Conservation (phyloP, 2,113 vertebrate genomes). For the Heloderma charlesbogerti region DNA sequence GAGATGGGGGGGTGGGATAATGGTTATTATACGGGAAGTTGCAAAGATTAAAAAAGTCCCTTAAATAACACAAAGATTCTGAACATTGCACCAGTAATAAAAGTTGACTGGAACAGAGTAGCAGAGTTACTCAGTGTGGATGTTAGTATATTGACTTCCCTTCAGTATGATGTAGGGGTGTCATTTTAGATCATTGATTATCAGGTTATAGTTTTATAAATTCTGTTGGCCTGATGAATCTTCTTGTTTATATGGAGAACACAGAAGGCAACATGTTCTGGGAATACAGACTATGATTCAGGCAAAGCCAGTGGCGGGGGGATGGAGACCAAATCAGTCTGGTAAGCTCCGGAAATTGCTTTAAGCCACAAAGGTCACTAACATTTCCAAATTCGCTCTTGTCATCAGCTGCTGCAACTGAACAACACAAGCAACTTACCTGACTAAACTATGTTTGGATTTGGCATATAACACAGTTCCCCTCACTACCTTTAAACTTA, state of each 20-base stretch:
- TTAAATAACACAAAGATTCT: neutral
- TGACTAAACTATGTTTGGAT: no score
- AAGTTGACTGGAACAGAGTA: slow-evolving; percentile 20
- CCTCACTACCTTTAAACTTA: neutral
- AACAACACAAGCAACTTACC: neutral
- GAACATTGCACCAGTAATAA: slow-evolving; percentile 27
- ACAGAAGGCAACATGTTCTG: neutral
- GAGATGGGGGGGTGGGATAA: neutral
- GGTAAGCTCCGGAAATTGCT: neutral
- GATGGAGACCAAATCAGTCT: neutral
- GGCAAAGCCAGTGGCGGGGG: neutral
- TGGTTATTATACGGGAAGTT: neutral
- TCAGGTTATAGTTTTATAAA: slow-evolving; percentile 35
- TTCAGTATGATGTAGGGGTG: slow-evolving; percentile 50
- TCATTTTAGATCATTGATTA: slow-evolving; percentile 48
- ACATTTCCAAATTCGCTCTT: neutral
- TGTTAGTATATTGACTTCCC: slow-evolving; percentile 23
- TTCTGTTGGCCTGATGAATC: slow-evolving; percentile 25
- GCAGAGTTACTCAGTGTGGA: slow-evolving; percentile 25
- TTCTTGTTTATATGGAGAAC: slow-evolving; percentile 4
- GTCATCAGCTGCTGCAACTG: neutral
- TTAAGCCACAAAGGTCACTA: neutral
- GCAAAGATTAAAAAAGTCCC: slow-evolving; percentile 24
- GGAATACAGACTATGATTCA: neutral
- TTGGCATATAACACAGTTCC: neutral